phyloP scores from a whole-genome alignment of 2,113 vertebrate species.

The Telmatochromis sp. region DNA sequence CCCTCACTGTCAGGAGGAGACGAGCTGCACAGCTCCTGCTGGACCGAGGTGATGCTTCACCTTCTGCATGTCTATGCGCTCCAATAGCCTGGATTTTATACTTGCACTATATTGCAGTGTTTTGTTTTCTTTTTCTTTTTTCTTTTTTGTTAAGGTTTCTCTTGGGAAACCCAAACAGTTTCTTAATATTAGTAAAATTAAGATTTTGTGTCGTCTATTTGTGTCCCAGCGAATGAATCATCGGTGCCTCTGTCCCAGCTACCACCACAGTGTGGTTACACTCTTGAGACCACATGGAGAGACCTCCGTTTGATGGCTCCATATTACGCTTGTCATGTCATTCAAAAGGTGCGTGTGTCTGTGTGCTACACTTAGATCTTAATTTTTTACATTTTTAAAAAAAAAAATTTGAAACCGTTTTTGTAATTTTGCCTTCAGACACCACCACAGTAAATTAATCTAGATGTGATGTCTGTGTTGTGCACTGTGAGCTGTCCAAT shows the following conservation, averaged over 20 bases:
- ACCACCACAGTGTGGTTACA: conserved; percentile 48
- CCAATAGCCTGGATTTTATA: background rate
- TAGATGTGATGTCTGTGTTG: background rate
- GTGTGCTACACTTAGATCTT: background rate
- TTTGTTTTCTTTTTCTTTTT: no score
- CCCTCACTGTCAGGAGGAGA: conserved; percentile 36
- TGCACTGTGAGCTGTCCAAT: background rate
- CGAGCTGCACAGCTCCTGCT: conserved; percentile 29
- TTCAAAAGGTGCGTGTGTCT: conserved; percentile 19
- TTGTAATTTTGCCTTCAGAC: background rate
- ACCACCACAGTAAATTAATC: background rate
- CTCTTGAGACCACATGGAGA: conserved; percentile 17
- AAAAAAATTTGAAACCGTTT: accelerated
- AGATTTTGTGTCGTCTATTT: background rate
- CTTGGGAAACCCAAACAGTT: background rate
- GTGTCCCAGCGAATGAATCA: conserved; percentile 31
- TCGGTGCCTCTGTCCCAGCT: conserved; percentile 35
- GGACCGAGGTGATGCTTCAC: conserved; percentile 18
- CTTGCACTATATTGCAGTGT: background rate
- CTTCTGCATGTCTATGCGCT: background rate
- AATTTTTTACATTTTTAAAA: background rate
- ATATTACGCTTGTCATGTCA: conserved; percentile 49
- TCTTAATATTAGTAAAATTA: background rate
- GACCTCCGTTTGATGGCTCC: conserved; percentile 32
- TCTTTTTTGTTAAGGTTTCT: background rate